phyloP scores from a whole-genome alignment of 2,888 invertebrate genomes.

The Brenthis daphne region DNA sequence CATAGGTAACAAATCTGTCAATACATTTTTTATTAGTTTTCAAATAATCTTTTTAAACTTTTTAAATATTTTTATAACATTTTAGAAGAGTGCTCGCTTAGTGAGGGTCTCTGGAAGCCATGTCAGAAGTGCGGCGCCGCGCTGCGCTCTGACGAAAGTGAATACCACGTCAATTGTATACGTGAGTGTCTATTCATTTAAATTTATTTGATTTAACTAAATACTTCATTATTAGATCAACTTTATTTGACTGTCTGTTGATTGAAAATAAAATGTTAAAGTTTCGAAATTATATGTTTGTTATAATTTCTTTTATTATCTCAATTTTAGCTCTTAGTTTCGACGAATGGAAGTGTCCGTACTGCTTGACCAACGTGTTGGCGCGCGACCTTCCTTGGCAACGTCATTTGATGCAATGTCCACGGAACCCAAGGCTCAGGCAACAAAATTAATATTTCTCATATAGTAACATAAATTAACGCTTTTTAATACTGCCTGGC shows the following conservation, averaged over 20 bases:
- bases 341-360: constrained; percentile 91
- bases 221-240: not conserved
- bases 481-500: too few species aligned
- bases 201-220: not conserved
- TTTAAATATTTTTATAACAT: constrained; percentile 10
- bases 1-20: too few species aligned
- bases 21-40: too few species aligned
- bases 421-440: constrained; percentile 67
- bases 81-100: constrained; percentile 72
- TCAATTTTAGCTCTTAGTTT: constrained; percentile 62
- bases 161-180: constrained; percentile 71
- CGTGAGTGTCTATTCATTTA: constrained; percentile 56
- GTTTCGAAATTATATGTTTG: not conserved
- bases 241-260: too few species aligned
- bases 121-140: constrained; percentile 72
- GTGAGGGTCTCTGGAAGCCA: constrained; percentile 69
- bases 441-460: constrained; percentile 38
- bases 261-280: too few species aligned
- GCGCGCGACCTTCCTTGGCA: constrained; percentile 92
- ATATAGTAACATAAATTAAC: not conserved
- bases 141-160: constrained; percentile 63
- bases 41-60: too few species aligned
- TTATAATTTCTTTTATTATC: not conserved
- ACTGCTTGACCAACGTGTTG: constrained; percentile 90
- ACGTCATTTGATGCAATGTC: constrained; percentile 87